A percentile compares a stretch with the other conserved stretches of the same genome.
These are phyloP conservation scores for Notocelia uddmanniana DNA, from an alignment of 2,888 invertebrate genomes.

Conservation along the genomic window DNA sequence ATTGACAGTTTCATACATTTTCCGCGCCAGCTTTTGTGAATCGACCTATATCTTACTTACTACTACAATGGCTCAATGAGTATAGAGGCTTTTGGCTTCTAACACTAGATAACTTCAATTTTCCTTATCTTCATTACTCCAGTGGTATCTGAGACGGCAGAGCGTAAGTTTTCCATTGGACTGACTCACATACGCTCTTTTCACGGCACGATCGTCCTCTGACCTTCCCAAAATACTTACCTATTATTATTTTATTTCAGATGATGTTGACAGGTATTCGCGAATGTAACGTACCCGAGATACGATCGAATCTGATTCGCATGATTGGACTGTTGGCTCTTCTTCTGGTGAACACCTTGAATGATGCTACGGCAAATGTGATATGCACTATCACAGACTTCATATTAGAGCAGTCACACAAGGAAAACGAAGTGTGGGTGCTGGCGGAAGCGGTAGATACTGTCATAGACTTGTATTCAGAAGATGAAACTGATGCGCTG, in stretches of 20 bases:
- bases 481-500: slow-evolving; percentile 89
- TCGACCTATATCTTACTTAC: too few relatives aligned
- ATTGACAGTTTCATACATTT: too few relatives aligned
- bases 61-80: too few relatives aligned
- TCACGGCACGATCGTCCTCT: too few relatives aligned
- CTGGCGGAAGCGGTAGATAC: slow-evolving; percentile 91
- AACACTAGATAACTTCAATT: too few relatives aligned
- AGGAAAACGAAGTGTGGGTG: slow-evolving; percentile 89
- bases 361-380: slow-evolving; percentile 69
- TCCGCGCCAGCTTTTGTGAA: too few relatives aligned
- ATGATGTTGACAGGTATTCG: slow-evolving; percentile 83
- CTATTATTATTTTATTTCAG: slow-evolving; percentile 59
- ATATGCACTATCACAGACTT: slow-evolving; percentile 84
- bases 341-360: slow-evolving; percentile 73
- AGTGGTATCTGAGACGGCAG: too few relatives aligned
- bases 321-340: slow-evolving; percentile 86
- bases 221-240: too few relatives aligned
- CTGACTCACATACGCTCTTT: too few relatives aligned
- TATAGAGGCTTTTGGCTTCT: too few relatives aligned
- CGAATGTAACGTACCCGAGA: slow-evolving; percentile 83
- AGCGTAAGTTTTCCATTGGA: too few relatives aligned
- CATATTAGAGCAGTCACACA: slow-evolving; percentile 86
- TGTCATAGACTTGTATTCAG: slow-evolving; percentile 91
- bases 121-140: too few relatives aligned
- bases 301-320: slow-evolving; percentile 85